phyloP scores from a whole-genome alignment of 2,888 invertebrate genomes.

The Hedya salicella region DNA sequence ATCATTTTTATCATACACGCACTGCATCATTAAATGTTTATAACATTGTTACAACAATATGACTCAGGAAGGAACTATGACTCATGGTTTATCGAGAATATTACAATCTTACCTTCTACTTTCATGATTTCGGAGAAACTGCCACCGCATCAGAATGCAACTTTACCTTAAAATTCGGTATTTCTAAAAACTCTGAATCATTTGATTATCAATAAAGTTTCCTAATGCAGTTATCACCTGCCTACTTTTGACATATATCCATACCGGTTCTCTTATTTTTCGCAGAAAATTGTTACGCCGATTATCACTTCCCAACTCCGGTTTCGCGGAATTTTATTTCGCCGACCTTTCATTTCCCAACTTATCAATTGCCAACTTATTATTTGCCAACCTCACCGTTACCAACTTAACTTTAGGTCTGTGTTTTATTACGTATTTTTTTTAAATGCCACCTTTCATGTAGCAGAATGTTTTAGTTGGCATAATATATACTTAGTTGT shows the following conservation, averaged over 20 bases:
- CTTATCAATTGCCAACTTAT: too few relatives aligned
- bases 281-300: too few relatives aligned
- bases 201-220: slow-evolving; percentile 16
- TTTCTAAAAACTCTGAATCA: slow-evolving; percentile 29
- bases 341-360: too few relatives aligned
- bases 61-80: slow-evolving; percentile 19
- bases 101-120: background rate
- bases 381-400: too few relatives aligned
- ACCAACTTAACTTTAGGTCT: too few relatives aligned
- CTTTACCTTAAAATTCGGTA: slow-evolving; percentile 29
- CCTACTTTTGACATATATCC: background rate
- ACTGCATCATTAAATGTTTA: slow-evolving; percentile 31
- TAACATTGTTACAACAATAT: slow-evolving; percentile 21
- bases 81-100: slow-evolving; percentile 22
- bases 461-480: too few relatives aligned
- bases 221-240: slow-evolving; percentile 13
- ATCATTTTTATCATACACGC: slow-evolving; percentile 35
- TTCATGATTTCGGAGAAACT: slow-evolving; percentile 3
- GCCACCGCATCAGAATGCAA: slow-evolving; percentile 14
- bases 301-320: too few relatives aligned
- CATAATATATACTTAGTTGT: too few relatives aligned
- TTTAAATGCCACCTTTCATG: too few relatives aligned
- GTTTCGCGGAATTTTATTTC: too few relatives aligned
- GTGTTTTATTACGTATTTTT: too few relatives aligned
- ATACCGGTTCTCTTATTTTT: too few relatives aligned